These are phyloP conservation scores for Corydoras sp. DNA, from an alignment of 2,113 vertebrate species.

Conservation along the genomic window DNA sequence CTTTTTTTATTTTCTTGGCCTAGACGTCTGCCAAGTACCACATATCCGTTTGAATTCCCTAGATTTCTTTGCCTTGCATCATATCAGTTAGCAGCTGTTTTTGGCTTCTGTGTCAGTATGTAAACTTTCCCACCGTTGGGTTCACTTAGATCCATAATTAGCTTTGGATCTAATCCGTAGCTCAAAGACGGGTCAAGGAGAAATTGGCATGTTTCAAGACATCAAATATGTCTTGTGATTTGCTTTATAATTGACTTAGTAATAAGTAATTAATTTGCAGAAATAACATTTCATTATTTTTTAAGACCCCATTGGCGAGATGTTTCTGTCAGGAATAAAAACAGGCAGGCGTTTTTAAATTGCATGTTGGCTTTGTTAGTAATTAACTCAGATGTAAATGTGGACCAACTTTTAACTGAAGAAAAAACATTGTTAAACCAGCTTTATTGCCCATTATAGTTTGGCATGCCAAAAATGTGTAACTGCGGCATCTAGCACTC, in stretches of 20 bases:
- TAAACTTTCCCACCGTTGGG: constrained; percentile 34
- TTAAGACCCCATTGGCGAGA: too few species aligned
- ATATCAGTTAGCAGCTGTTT: constrained; percentile 33
- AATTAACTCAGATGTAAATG: not conserved
- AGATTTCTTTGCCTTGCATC: constrained; percentile 37
- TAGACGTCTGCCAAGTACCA: constrained; percentile 28
- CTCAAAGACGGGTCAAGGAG: too few species aligned
- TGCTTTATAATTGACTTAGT: not conserved
- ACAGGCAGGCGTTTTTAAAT: not conserved
- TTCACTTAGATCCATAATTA: not conserved
- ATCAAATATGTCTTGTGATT: not conserved
- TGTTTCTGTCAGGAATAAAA: not conserved
- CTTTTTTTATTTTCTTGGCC: not conserved
- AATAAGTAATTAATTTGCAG: not conserved
- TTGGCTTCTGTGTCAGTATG: constrained; percentile 25
- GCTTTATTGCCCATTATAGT: constrained; percentile 4
- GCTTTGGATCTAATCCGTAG: not conserved
- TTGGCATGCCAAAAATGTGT: constrained; percentile 36
- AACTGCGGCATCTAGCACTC: constrained; percentile 6
- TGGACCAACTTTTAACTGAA: not conserved
- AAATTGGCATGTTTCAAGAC: not conserved
- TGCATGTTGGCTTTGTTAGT: not conserved
- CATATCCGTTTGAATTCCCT: constrained; percentile 32
- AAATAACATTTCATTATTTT: too few species aligned
- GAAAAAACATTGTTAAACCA: not conserved